A percentile compares a stretch with the other conserved stretches of the same genome.
Conservation (phyloP, 2,888 invertebrate genomes). For the Drosophila ezoana region DNA sequence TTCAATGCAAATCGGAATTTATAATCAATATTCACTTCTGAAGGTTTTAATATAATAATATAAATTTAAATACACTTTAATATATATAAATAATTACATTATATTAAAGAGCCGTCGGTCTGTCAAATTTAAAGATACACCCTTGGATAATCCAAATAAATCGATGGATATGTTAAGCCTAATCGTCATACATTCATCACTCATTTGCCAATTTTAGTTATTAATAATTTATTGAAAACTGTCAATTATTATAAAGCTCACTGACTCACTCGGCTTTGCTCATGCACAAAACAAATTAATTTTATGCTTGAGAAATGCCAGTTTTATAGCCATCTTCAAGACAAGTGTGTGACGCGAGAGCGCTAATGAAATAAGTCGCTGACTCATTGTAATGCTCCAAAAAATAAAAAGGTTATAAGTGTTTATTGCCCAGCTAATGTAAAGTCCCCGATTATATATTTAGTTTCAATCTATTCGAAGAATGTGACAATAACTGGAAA, state of each 20-base stretch:
- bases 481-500: neutral
- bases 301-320: slow-evolving; percentile 48
- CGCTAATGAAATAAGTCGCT: slow-evolving; percentile 13
- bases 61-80: no score
- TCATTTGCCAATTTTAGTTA: slow-evolving; percentile 20
- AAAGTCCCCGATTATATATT: neutral
- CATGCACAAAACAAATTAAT: slow-evolving; percentile 42
- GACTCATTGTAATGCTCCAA: slow-evolving; percentile 27
- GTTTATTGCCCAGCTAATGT: slow-evolving; percentile 16
- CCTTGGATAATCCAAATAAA: neutral
- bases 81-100: no score
- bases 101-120: no score
- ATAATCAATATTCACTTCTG: no score
- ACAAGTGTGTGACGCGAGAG: slow-evolving; percentile 25
- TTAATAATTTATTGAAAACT: slow-evolving; percentile 23
- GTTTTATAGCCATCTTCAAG: slow-evolving; percentile 31
- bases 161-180: neutral
- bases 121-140: neutral
- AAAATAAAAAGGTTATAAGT: slow-evolving; percentile 1
- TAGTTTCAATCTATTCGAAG: slow-evolving; percentile 4
- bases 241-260: slow-evolving; percentile 10
- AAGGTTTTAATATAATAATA: no score
- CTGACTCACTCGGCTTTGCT: slow-evolving; percentile 27
- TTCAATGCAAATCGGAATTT: no score
- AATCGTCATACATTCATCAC: neutral